phyloP scores from a whole-genome alignment of 2,113 vertebrate species.

The Sminthopsis crassicaudata region DNA sequence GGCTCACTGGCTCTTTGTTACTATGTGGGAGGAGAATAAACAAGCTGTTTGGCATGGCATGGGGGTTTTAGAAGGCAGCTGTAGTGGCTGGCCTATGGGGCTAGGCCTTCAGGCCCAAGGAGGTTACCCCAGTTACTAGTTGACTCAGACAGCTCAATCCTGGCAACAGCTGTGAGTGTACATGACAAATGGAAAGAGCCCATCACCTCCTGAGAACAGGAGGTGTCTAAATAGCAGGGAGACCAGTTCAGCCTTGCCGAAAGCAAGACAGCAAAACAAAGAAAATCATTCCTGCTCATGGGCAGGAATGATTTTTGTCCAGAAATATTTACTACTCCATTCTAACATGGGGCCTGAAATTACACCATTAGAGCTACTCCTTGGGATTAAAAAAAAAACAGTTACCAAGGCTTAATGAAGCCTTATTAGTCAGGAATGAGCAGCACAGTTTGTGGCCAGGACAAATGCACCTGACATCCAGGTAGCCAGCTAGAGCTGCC shows the following conservation, averaged over 20 bases:
- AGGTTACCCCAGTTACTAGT: not conserved
- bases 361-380: not conserved
- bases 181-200: not conserved
- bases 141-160: not conserved
- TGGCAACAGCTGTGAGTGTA: not conserved
- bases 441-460: not conserved
- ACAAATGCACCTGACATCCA: not conserved
- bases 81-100: not conserved
- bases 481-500: not conserved
- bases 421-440: not conserved
- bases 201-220: not conserved
- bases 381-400: not conserved
- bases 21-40: slow-evolving; percentile 13
- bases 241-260: not conserved
- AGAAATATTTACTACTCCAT: not conserved
- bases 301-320: not conserved
- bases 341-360: not conserved
- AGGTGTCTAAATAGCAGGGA: not conserved
- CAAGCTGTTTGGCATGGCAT: not conserved
- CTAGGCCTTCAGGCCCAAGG: not conserved
- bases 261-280: slow-evolving; percentile 8
- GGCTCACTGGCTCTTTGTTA: slow-evolving; percentile 29
- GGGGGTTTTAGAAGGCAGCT: not conserved
- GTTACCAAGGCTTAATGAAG: not conserved
- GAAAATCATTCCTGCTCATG: not conserved